Evolutionary conservation across 2,797 vertebrate genomes (phyloP).

Genomic region (Spheniscus humboldti): DNA sequence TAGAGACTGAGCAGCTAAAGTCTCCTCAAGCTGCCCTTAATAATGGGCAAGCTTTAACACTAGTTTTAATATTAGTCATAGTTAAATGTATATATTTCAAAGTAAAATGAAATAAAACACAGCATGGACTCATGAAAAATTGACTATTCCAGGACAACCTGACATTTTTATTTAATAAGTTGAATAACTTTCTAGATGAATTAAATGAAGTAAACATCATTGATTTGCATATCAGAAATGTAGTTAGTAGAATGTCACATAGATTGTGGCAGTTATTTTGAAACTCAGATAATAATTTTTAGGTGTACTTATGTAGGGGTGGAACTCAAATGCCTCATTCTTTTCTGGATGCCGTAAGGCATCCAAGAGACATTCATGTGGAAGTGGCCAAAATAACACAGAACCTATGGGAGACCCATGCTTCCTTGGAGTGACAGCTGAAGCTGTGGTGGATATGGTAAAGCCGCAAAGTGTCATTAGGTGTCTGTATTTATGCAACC

Average conservation of each 20-base stretch:
- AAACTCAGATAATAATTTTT: neutral
- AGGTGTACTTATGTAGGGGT: neutral
- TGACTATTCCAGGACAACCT: neutral
- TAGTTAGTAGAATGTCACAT: neutral
- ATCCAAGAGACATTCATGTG: neutral
- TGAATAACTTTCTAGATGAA: neutral
- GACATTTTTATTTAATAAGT: neutral
- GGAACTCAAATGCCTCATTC: neutral
- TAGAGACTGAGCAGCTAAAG: neutral
- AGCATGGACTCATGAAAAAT: neutral
- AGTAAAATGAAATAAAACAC: neutral
- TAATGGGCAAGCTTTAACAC: neutral
- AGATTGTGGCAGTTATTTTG: neutral
- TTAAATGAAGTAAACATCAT: neutral
- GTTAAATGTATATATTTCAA: neutral
- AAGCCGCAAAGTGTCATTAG: neutral
- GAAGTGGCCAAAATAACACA: neutral
- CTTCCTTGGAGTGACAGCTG: neutral
- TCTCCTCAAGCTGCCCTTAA: neutral
- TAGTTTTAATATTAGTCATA: neutral
- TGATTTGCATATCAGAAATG: neutral
- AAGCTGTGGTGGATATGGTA: neutral
- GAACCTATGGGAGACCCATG: neutral
- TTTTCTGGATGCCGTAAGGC: neutral
- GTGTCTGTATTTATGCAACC: neutral